phyloP scores from a whole-genome alignment of 2,888 invertebrate genomes.

The Mantis religiosa region DNA sequence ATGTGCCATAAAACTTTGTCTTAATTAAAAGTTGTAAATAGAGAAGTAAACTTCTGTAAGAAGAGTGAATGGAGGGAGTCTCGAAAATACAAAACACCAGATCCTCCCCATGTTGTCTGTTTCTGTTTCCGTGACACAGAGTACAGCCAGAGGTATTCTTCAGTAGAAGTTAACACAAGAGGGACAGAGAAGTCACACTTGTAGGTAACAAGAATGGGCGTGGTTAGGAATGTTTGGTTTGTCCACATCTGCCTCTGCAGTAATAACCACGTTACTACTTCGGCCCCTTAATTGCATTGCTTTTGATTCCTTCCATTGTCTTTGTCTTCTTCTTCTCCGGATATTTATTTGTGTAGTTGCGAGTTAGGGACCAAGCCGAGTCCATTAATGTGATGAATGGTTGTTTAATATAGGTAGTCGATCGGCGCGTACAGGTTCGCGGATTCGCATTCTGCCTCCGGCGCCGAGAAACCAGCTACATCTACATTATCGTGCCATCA shows the following conservation, averaged over 20 bases:
- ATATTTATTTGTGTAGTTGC: neutral
- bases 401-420: neutral
- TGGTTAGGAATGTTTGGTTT: conserved; percentile 9
- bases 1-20: too few relatives aligned
- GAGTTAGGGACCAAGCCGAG: neutral
- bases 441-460: too few relatives aligned
- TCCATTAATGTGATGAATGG: neutral
- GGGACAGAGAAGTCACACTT: neutral
- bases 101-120: too few relatives aligned
- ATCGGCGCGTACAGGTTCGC: neutral
- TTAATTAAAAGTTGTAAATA: too few relatives aligned
- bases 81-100: too few relatives aligned
- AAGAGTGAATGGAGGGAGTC: too few relatives aligned
- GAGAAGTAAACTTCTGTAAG: too few relatives aligned
- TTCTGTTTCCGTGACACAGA: too few relatives aligned
- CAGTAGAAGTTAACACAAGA: neutral
- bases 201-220: conserved; percentile 14
- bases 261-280: neutral
- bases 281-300: neutral
- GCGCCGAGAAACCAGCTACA: too few relatives aligned
- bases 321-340: neutral
- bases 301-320: neutral
- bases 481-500: too few relatives aligned
- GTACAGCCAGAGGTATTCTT: neutral
- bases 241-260: neutral